Conservation (phyloP, 2,888 invertebrate species). For the Crocallis elinguaria region DNA sequence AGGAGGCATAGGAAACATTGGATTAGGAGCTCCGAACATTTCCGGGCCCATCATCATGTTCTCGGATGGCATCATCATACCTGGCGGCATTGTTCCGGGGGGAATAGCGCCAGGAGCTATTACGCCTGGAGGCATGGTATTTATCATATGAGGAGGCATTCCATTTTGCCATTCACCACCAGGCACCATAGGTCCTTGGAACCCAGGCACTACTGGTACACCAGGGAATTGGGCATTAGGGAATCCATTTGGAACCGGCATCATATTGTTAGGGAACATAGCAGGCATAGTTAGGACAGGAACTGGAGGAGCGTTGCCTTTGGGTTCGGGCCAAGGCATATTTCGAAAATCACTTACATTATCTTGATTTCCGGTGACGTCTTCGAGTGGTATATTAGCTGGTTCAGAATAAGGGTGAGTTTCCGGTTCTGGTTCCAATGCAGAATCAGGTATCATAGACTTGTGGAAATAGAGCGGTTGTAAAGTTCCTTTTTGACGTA, state of each 20-base stretch:
- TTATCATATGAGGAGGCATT: constrained; percentile 56
- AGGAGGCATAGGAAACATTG: constrained; percentile 65
- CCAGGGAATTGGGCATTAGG: constrained; percentile 77
- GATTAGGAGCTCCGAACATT: constrained; percentile 66
- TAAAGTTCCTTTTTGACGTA: constrained; percentile 93
- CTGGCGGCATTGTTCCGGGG: constrained; percentile 65
- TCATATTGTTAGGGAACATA: constrained; percentile 75
- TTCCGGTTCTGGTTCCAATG: constrained; percentile 94
- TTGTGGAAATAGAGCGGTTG: constrained; percentile 93
- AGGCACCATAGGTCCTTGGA: constrained; percentile 70
- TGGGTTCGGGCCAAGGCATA: constrained; percentile 94
- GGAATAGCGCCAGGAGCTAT: constrained; percentile 61
- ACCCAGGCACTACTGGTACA: constrained; percentile 72
- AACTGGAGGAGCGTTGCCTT: constrained; percentile 84
- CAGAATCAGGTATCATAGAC: constrained; percentile 93
- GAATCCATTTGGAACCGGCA: constrained; percentile 76
- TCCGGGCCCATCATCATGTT: constrained; percentile 54
- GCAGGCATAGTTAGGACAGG: constrained; percentile 64
- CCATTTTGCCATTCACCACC: constrained; percentile 71
- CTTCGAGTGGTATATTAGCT: constrained; percentile 94
- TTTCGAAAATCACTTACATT: constrained; percentile 91
- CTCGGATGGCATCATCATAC: constrained; percentile 74
- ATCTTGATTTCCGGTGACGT: constrained; percentile 93
- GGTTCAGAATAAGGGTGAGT: constrained; percentile 91
- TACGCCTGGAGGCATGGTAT: constrained; percentile 67